A percentile compares a stretch with the other conserved stretches of the same genome.
Conservation (phyloP, 2,888 invertebrate genomes). For the Diaphora mendica region DNA sequence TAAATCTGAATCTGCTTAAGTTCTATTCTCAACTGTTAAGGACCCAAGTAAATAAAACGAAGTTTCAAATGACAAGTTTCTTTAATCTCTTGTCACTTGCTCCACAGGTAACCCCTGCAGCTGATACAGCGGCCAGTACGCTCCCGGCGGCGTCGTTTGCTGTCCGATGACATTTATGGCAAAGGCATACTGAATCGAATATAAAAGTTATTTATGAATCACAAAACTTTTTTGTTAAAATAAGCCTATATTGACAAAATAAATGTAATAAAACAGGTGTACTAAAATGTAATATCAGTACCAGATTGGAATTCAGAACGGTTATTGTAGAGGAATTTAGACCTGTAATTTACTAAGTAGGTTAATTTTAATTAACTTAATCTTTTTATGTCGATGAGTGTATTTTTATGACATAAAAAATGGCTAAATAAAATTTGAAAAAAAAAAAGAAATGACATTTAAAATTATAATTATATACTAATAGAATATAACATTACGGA, state of each 20-base stretch:
- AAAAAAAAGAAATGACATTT: no score
- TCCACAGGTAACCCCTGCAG: constrained; percentile 49
- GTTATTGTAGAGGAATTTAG: no score
- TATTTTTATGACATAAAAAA: no score
- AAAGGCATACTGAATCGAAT: constrained; percentile 54
- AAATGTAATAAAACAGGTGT: background rate
- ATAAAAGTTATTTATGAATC: constrained; percentile 64
- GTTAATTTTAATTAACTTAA: no score
- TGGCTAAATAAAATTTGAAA: no score
- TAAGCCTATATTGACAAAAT: constrained; percentile 27
- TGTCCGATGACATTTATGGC: constrained; percentile 72
- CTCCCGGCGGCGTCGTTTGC: constrained; percentile 68
- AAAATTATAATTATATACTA: no score
- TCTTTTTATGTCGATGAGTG: no score
- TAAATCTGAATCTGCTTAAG: no score
- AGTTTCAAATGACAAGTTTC: background rate
- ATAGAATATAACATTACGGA: no score
- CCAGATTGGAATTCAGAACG: no score
- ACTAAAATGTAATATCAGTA: background rate
- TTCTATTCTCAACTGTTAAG: background rate
- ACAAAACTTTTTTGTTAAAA: constrained; percentile 41
- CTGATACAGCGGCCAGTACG: constrained; percentile 56
- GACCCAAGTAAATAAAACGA: background rate
- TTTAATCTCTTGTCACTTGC: constrained; percentile 20
- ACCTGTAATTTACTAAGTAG: no score